Percentiles rank a stretch among this genome's conserved stretches.
Conservation (phyloP, 2,113 vertebrate genomes). For the Cyphomyrus plagiostoma region DNA sequence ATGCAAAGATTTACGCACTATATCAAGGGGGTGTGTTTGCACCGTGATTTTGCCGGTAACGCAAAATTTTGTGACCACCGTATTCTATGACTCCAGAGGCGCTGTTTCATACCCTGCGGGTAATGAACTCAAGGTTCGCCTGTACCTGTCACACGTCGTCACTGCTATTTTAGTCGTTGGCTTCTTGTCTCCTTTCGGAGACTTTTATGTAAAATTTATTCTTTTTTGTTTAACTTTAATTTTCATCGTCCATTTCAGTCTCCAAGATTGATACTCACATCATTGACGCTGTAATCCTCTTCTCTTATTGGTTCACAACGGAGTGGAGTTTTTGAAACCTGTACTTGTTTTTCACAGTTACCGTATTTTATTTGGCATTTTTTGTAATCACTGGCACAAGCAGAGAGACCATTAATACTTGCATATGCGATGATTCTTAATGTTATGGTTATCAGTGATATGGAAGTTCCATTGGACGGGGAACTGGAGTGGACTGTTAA, state of each 20-base stretch:
- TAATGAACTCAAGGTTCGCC: background rate
- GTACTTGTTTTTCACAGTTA: background rate
- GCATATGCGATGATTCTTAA: slow-evolving; percentile 29
- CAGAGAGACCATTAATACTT: slow-evolving; percentile 9
- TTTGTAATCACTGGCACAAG: slow-evolving; percentile 17
- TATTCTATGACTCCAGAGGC: background rate
- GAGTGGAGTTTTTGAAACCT: background rate
- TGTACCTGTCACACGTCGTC: background rate
- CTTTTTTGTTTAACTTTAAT: background rate
- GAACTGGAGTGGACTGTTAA: slow-evolving; percentile 19
- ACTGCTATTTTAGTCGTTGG: background rate
- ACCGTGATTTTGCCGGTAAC: background rate
- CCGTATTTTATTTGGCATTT: background rate
- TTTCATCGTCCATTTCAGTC: background rate
- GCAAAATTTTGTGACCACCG: background rate
- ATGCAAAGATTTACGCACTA: background rate
- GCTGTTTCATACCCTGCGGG: background rate
- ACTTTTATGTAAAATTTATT: background rate
- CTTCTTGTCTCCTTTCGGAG: background rate
- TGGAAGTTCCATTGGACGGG: background rate
- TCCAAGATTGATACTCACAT: background rate
- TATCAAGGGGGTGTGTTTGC: background rate
- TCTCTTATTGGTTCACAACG: slow-evolving; percentile 28
- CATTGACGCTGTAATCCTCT: background rate
- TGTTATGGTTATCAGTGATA: slow-evolving; percentile 14